Base-by-base conservation (phyloP, 2,888 invertebrate genomes). In the Clivina fossor region DNA sequence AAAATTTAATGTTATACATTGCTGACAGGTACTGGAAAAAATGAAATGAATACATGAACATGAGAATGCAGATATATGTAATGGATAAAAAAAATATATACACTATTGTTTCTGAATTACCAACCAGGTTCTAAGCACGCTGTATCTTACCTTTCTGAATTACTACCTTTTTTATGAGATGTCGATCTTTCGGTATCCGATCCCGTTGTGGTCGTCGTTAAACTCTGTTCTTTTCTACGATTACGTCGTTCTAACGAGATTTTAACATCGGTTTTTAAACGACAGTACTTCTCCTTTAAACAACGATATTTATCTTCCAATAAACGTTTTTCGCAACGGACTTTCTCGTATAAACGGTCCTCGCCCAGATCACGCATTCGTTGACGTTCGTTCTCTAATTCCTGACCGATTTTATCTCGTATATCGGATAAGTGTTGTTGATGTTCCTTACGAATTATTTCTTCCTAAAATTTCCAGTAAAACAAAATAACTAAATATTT, bases 111-210 rank as follows among this genome's bases (percentile, higher is more conserved):
- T 47, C 24, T 47, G 47, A 47, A 47, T 47, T 44, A 43, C 53
- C 53, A 43, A 43, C 53, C 44, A 8, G 24, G 24, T 30, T n/a
- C 26, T 8, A 35, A 35, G 19, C 28, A 24, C 18, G 32, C 4
- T 24, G 35, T 28, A 15, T 26, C 58, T 57, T 53, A 66, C 71
- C 67, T 68, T 57, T 72, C 72, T 13, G 53, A 53, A 35, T 53
- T 44, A 44, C 53, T 53, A 53, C 47, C 55, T 64, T 70, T 74
- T 55, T 82, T 85, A 69, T 81, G 86, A 0, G 88, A 88, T 59
- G 85, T 83, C 0, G 89, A 89, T 60, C 83, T 83, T 63, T 90
- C 90, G 0, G 89, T 90, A 68, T 90, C 90, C 0, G 89, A 89
- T 1, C 87, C 88, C 0, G 88, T 88, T 7, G 72, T 73, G 9